Evolutionary conservation across 2,797 vertebrate species (phyloP).

Genomic region (Manis crassicaudata): DNA sequence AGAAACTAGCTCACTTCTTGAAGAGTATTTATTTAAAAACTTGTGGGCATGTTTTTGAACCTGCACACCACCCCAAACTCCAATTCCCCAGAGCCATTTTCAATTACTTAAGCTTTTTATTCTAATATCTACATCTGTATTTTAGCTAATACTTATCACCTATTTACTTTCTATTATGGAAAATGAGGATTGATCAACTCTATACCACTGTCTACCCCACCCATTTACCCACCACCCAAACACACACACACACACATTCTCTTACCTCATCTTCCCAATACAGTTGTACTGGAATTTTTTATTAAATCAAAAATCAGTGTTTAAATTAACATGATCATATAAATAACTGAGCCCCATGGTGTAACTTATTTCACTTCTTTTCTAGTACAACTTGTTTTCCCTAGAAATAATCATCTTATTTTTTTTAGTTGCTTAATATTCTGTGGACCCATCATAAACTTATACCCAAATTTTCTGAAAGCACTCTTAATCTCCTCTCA

Average conservation of each 20-base stretch:
- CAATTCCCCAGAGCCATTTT: background rate
- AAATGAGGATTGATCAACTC: background rate
- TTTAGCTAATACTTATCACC: background rate
- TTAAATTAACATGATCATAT: constrained; percentile 13
- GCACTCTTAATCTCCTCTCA: constrained; percentile 22
- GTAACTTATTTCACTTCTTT: constrained; percentile 16
- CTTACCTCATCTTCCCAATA: background rate
- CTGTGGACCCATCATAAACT: background rate
- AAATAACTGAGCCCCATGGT: background rate
- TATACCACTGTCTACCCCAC: background rate
- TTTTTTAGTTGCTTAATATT: constrained; percentile 13
- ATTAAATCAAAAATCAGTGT: constrained; percentile 7
- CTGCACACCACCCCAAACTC: background rate
- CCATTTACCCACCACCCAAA: background rate
- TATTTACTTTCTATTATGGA: background rate
- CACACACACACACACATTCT: background rate
- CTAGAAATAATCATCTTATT: background rate
- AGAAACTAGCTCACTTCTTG: background rate
- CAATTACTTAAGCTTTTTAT: background rate
- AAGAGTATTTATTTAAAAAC: background rate
- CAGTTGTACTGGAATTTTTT: background rate
- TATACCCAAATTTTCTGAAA: background rate
- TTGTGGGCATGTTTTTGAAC: background rate
- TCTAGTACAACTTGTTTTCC: constrained; percentile 24
- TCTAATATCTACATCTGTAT: background rate